Base-by-base conservation (phyloP, 2,113 vertebrate genomes). In the Scartelaos histophorus region DNA sequence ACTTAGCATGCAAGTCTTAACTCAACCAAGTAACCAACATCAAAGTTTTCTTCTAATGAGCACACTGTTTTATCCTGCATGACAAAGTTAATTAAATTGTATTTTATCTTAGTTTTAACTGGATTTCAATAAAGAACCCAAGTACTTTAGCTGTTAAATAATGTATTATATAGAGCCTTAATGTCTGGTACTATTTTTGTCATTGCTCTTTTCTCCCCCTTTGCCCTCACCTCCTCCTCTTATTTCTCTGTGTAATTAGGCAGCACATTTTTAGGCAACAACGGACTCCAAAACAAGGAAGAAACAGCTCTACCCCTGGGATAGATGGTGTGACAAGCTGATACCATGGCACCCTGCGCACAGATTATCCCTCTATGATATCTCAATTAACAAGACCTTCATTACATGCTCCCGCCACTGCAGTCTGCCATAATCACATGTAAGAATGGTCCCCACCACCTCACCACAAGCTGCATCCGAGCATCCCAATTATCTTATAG, bases 241-340 rank as follows among this genome's bases (percentile, higher is more conserved):
- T 65, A 64, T 76, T 74, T 61, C 81, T 74, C 81, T 82, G 71
- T 88, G 71, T 88, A 90, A 87, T 89, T 84, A 90, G 75, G 71
- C 78, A 29, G 70, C 67, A 71, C 77, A 71, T 78, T 85, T 67
- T 69, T 71, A 82, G 74, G 79, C 57, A 82, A 70, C 53, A 67
- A 54, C 19, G 9, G 74, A 87, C 78, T 78, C 64, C 13, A 35
- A 83, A 71, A 80, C 65, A 64, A 73, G 70, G 66, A 58, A 73
- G 73, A 74, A 80, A 82, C 70, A 69, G 51, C 75, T 71, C 71
- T 45, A 84, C 82, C 84, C 73, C 67, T 78, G 78, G 77, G 86
- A 79, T 54, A 74, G 73, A 87, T 74, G 71, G 72, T 75, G 76
- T 71, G 75, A 79, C 61, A 76, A 62, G 71, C 70, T 73, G 77